Percentiles rank a stretch among this genome's conserved stretches.
Conservation (phyloP, 2,113 vertebrate genomes). For the Nibea coibor region DNA sequence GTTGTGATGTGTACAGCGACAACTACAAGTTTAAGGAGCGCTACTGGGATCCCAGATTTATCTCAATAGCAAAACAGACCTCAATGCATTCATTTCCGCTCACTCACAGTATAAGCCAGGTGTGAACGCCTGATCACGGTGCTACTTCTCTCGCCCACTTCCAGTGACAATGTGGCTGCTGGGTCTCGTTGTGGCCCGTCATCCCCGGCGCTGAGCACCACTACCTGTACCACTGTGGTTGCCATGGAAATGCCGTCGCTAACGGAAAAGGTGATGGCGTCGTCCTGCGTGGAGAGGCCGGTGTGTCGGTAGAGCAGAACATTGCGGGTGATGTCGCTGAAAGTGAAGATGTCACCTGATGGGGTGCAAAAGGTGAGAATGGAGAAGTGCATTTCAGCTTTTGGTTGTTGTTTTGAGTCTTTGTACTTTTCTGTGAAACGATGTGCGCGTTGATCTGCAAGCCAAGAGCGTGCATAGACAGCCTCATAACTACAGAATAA, state of each 20-base stretch:
- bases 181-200: conserved; percentile 83
- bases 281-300: conserved; percentile 84
- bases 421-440: neutral
- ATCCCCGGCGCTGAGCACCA: conserved; percentile 79
- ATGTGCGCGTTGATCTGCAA: neutral
- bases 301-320: conserved; percentile 89
- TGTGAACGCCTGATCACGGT: conserved; percentile 86
- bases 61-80: too few species aligned
- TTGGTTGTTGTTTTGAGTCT: neutral
- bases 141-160: conserved; percentile 88
- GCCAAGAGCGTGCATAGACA: neutral
- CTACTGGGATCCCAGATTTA: neutral
- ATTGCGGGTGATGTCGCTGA: conserved; percentile 88
- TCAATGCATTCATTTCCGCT: neutral
- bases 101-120: conserved; percentile 90
- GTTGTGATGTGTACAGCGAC: neutral
- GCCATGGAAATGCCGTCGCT: conserved; percentile 88
- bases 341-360: conserved; percentile 92
- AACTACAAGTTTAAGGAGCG: neutral
- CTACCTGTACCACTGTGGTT: conserved; percentile 85
- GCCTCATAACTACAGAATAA: neutral
- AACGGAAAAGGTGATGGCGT: conserved; percentile 91
- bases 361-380: neutral
- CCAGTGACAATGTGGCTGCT: conserved; percentile 83
- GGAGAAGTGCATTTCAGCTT: neutral